Evolutionary conservation across 1,140 invertebrate genomes (phyloP), one percentile per base, ranked within the genome.

Genomic region (Heliothis virescens): DNA sequence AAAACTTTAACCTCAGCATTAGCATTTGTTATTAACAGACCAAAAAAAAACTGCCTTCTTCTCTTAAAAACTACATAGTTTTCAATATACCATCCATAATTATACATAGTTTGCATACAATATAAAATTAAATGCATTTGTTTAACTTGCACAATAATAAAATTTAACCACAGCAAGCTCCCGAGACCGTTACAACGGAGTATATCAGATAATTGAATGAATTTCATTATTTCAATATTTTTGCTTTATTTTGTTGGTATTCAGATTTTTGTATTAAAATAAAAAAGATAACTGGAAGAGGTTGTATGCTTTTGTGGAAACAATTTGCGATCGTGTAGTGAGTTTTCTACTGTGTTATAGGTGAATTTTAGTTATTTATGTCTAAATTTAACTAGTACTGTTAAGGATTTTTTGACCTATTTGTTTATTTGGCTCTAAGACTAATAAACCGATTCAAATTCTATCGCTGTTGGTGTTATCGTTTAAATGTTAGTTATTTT

Each of bases 201-300:
- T 34, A 2, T 69, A 52, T 69, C 65, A 69, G 65, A 26, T 52
- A 69, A 69, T 69, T 69, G 18, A 41, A 41, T 63, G 29, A 2
- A 26, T 63, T 63, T 12, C 60, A 41, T 63, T 41, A 41, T 59
- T 59, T 41, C 9, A 41, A 41, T 41, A 41, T 41, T 59, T 59
- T 59, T 59, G 3, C 60, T 41, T 63, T 41, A n/a, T 34, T 15
- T 12, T 26, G 29, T 7, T 41, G 13, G n/a, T 62, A 34, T 62
- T 57, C 16, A 7, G 16, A 41, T 41, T 41, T 41, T 41, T 41
- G 34, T 41, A 7, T 41, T 41, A 41, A 41, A 41, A 7, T 41
- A 9, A 1, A 7, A 41, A 41, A 41, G 34, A 7, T 41, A 41
- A 41, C 21, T 26, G 9, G 34, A 41, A 34, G 34, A 34, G 34